Percentiles rank a stretch among this genome's conserved stretches.
Evolutionary conservation across 1,140 invertebrate species (phyloP).

Genomic region (Nasonia longicornis): DNA sequence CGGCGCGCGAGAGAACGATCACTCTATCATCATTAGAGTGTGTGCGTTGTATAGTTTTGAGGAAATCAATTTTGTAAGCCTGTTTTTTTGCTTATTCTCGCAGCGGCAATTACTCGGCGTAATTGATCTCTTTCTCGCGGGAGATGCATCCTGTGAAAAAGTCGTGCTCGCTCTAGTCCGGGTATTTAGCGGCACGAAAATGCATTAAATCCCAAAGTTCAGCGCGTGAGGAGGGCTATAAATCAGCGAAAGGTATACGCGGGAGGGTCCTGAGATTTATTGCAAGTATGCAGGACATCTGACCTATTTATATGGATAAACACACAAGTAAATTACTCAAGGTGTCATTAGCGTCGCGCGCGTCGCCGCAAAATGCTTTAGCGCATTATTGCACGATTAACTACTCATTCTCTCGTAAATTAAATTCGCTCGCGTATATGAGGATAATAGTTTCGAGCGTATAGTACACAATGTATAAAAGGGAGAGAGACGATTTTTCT

Average conservation of each 20-base stretch:
- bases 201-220: background rate
- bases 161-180: background rate
- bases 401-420: background rate
- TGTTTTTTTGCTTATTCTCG: background rate
- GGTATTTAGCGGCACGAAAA: background rate
- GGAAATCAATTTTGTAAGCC: background rate
- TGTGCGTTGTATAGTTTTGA: background rate
- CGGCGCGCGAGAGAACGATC: background rate
- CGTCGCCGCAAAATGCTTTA: background rate
- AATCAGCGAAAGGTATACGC: background rate
- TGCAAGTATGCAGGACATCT: background rate
- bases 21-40: background rate
- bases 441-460: background rate
- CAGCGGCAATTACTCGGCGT: background rate
- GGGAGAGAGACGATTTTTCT: background rate
- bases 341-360: background rate
- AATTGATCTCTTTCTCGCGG: background rate
- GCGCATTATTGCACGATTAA: background rate
- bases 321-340: constrained; percentile 1
- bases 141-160: too few species aligned
- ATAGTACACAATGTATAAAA: background rate
- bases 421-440: too few species aligned
- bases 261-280: background rate
- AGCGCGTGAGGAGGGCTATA: background rate
- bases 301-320: background rate